Base-by-base conservation (phyloP, 2,888 invertebrate species). In the Tachina lurida region DNA sequence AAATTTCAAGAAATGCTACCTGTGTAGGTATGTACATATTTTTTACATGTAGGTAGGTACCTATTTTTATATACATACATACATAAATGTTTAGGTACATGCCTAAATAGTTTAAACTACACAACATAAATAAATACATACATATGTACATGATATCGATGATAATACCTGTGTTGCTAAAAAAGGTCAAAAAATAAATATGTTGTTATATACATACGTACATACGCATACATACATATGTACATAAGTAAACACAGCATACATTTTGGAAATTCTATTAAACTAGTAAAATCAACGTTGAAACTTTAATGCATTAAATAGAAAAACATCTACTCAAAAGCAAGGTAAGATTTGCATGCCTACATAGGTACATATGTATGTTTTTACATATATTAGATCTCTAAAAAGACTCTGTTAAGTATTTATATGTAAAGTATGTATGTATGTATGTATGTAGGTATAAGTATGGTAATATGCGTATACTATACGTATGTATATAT, bases 321-420 rank as follows among this genome's bases (percentile, higher is more conserved):
- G 1, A 7, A 49, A 49, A 13, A 49, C 5, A 49, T 45, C 10
- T 45, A 45, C 10, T 12, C 3, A 45, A 45, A 45, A 12, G 45
- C 45, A 45, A 13, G 45, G 10, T 12, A 45, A 63, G 19, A 43
- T 19, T 7, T 45, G 19, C 12, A 19, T 63, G 45, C 17, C 4
- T 63, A 45, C 12, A 19, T 63, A 63, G 12, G 12, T 63, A 63
- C 43, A 63, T n/a, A n/a, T n/a, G n/a, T n/a, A n/a, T n/a, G n/a
- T n/a, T n/a, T n/a, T n/a, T n/a, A n/a, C n/a, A n/a, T 63, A 45
- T 5, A 45, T n/a, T n/a, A 22, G 22, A 22, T 22, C 22, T 22
- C 22, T 22, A 22, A 22, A 22, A 22, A 2, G 22, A 22, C 22
- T 2, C 22, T 22, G 22, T 22, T 22, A 22, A 22, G 22, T 54